Evolutionary conservation across 2,888 invertebrate genomes (phyloP).

Genomic region (Ophion slaviceki): DNA sequence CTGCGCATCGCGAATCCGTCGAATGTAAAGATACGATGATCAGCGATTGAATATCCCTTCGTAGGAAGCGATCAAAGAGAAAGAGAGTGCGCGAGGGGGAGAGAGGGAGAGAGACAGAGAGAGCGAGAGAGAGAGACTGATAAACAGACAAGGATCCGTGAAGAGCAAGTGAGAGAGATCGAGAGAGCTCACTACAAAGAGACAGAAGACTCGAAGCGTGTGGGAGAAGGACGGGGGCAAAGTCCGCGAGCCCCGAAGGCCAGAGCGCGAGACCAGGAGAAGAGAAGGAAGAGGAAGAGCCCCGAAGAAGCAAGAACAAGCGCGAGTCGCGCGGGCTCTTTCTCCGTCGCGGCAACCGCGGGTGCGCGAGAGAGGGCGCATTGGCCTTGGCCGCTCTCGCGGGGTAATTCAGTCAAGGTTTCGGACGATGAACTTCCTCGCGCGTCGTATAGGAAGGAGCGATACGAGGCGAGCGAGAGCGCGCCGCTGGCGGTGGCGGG

Average conservation of each 20-base stretch:
- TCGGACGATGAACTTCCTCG: conserved; percentile 90
- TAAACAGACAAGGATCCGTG: no score
- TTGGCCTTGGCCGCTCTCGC: conserved; percentile 88
- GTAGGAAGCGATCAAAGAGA: conserved; percentile 15
- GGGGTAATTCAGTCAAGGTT: conserved; percentile 94
- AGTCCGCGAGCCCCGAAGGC: conserved; percentile 39
- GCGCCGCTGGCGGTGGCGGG: conserved; percentile 65
- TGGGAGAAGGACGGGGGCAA: conserved; percentile 44
- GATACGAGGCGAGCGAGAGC: conserved; percentile 45
- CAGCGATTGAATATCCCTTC: conserved; percentile 28
- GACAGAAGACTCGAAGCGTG: conserved; percentile 27
- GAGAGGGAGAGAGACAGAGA: neutral
- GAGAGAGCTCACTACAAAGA: neutral
- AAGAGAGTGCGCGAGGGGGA: neutral
- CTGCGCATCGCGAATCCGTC: conserved; percentile 21
- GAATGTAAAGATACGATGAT: conserved; percentile 13
- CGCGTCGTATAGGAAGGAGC: conserved; percentile 74
- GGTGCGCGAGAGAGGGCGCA: conserved; percentile 81
- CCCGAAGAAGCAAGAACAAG: conserved; percentile 52
- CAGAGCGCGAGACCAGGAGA: conserved; percentile 57
- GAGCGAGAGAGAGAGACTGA: neutral
- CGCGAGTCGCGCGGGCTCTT: conserved; percentile 39
- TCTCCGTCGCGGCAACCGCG: conserved; percentile 67
- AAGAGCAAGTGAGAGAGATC: neutral
- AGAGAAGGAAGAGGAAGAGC: conserved; percentile 64